Conservation (phyloP, 2,888 invertebrate genomes). For the Entomobrya multifasciata region DNA sequence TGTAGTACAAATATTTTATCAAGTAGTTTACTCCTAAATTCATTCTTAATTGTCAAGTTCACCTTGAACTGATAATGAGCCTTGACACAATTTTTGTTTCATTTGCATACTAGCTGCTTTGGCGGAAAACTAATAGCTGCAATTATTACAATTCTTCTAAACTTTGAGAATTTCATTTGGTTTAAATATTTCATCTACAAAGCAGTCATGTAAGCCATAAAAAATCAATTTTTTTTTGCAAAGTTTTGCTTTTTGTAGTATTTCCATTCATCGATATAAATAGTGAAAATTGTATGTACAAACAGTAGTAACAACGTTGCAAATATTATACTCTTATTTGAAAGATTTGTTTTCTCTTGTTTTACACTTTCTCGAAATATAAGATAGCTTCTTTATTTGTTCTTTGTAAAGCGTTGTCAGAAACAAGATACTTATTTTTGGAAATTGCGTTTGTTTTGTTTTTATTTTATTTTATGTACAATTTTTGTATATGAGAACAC, state of each 20-base stretch:
- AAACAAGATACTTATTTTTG: slow-evolving; percentile 37
- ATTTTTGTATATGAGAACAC: slow-evolving; percentile 62
- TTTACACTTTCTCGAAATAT: slow-evolving; percentile 22
- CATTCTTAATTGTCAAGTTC: slow-evolving; percentile 5
- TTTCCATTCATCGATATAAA: background rate
- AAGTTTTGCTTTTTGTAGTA: background rate
- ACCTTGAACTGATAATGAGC: slow-evolving; percentile 28
- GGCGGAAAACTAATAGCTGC: background rate
- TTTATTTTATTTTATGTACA: background rate
- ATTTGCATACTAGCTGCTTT: background rate
- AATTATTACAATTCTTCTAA: too few relatives aligned
- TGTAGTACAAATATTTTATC: background rate
- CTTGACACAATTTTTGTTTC: slow-evolving; percentile 41
- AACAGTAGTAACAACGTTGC: slow-evolving; percentile 35
- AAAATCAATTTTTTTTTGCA: background rate
- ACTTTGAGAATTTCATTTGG: too few relatives aligned
- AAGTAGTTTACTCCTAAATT: background rate
- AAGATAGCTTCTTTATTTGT: slow-evolving; percentile 4
- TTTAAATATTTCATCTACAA: too few relatives aligned
- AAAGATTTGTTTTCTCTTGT: slow-evolving; percentile 53
- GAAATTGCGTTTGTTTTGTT: slow-evolving; percentile 5
- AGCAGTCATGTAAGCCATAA: too few relatives aligned
- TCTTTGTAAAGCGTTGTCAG: slow-evolving; percentile 54
- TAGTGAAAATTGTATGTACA: slow-evolving; percentile 49
- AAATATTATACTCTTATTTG: slow-evolving; percentile 30